Base-by-base conservation (phyloP, 2,797 vertebrate species). In the Fratercula arctica region DNA sequence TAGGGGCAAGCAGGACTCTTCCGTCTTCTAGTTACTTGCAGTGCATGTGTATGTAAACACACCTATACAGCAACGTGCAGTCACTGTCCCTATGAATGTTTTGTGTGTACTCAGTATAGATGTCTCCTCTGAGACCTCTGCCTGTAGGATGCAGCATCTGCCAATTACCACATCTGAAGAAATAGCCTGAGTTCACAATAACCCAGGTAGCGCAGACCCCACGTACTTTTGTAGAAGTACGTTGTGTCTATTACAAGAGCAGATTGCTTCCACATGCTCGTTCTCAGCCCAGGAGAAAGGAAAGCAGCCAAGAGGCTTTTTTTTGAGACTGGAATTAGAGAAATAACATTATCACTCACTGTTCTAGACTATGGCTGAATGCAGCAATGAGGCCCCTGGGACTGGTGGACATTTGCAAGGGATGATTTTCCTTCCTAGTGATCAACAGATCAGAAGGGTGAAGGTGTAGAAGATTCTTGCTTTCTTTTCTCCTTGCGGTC, bases 31-130 rank as follows among this genome's bases (percentile, higher is more conserved):
- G 45, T 60, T 64, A 6, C 35, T 92, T 53, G 45, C 61, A 45
- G 5, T 64, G 35, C 39, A 1, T 23, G 23, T 74, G 4, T 35
- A 17, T 12, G 20, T 53, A 19, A 13, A 13, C 37, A 28, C 16
- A 43, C 4, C 11, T 46, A 9, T 2, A 10, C 16, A 13, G n/a
- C 25, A 39, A 74, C 0, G 0, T 10, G n/a, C 54, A 31, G 33
- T 45, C 8, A 1, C 31, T 12, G 41, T 31, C 59, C 39, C 43
- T 39, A 5, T 14, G 46, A 41, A 6, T 46, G 57, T 87, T 45
- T 51, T 66, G 46, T 26, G 2, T 0, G 0, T 68, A 17, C 39
- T 48, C 21, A 20, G 28, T 35, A 67, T 33, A 48, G 54, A n/a
- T 63, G n/a, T 45, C 67, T 84, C 74, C 68, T 85, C 45, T 24